Evolutionary conservation across 2,888 invertebrate genomes (phyloP), one percentile per base, ranked within the genome.

Genomic region (Macropis europaea): DNA sequence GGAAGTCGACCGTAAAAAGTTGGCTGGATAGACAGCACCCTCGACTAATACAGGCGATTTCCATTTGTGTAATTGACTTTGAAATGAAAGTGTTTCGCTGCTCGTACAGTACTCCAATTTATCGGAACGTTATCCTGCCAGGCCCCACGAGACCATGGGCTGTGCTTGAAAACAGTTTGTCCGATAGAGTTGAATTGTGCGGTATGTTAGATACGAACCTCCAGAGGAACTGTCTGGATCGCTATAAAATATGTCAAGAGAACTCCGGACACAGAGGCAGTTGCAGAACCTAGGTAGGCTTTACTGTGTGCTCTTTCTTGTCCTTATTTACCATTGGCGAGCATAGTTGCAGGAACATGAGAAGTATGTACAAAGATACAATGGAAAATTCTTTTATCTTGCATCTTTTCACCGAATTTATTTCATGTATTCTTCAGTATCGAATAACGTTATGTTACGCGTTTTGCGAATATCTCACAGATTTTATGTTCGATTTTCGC

Each of bases 91-190:
- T 70, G n/a, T 59, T 53, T 48, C 62, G 30, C 54, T 15, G 48
- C 17, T 53, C 38, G 54, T 36, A 52, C 30, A 36, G 30, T 22
- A 42, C 19, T 50, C 42, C 68, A 75, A 75, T 76, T 77, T 77
- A 77, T 78, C 69, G 77, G 63, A 57, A 75, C 62, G 75, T 69
- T 76, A 66, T 69, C 34, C 64, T 22, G 26, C 17, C 19, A 28
- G 19, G 62, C 38, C 71, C 43, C 69, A 9, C 11, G 77, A 34
- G 66, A 63, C 28, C 38, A 19, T 15, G 36, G 42, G 28, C 64
- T 73, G 50, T 60, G 68, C 73, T 54, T 66, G 59, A 61, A 66
- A 75, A 75, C 75, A 76, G 72, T 72, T 77, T 69, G 57, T 47
- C 57, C 28, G 66, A 75, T 63, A 62, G 59, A 72, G 68, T 48